Evolutionary conservation across 2,113 vertebrate species (phyloP), one percentile per base, ranked within the genome.

Genomic region (Uria lomvia): DNA sequence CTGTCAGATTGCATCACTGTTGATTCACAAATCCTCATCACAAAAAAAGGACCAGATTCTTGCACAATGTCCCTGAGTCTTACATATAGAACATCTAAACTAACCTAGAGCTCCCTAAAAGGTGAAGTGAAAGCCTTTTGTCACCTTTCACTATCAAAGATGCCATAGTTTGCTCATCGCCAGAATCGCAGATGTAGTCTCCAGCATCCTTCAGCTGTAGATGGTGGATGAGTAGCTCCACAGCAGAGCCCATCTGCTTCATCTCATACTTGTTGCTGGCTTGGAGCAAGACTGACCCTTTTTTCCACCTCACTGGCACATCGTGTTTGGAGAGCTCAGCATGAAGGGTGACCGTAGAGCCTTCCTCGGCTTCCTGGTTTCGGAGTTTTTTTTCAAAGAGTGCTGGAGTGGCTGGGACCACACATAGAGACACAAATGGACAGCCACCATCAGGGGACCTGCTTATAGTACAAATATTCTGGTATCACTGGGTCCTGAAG

Each of bases 211-310:
- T 83, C 23, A 80, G 30, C 40, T 93, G 49, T 4, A 96, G 47
- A 24, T 94, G 6, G 2, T 77, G 87, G 60, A 94, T 90, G 6
- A 92, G 52, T 20, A 96, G 86, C 45, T 96, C 92, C 15, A 78
- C 73, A 24, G 30, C 15, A 32, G 70, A 70, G 5, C 87, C 68
- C 14, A 34, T 68, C 59, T 95, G 85, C 47, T 79, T 95, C 58
- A 96, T 81, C 67, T 97, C 89, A 36, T 94, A 89, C 52, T 96
- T 94, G 30, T 87, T 81, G 12, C 96, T 91, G 49, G 84, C 50
- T 47, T 90, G 73, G 40, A 97, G 83, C 10, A 75, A 66, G 47
- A 47, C 20, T 5, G 72, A 92, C 24, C 73, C 88, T 71, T 95
- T 96, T 36, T 49, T 77, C 92, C 93, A 96, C 56, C 58, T 76